Percentiles rank a stretch among this genome's conserved stretches.
Evolutionary conservation across 2,113 vertebrate species (phyloP).

Genomic region (Podarcis muralis): DNA sequence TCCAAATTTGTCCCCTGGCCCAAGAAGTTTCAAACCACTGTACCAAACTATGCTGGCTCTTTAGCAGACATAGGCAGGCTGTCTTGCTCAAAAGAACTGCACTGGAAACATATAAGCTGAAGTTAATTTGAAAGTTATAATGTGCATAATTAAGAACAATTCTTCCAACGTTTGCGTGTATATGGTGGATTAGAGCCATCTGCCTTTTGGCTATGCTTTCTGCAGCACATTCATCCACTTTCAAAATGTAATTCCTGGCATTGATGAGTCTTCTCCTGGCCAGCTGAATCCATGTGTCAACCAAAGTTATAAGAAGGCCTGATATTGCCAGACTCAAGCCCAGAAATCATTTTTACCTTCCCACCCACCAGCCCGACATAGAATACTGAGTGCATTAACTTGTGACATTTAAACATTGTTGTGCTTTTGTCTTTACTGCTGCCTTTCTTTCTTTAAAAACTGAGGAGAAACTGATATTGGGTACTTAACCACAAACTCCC

Average conservation of each 20-base stretch:
- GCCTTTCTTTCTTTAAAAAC: too few species aligned
- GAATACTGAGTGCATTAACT: too few species aligned
- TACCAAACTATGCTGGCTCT: not conserved
- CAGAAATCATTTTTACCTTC: not conserved
- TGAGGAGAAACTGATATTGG: too few species aligned
- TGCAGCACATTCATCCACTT: not conserved
- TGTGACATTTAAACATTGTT: too few species aligned
- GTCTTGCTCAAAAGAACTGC: not conserved
- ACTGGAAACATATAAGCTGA: not conserved
- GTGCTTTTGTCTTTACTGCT: too few species aligned
- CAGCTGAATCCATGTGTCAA: not conserved
- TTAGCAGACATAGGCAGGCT: not conserved
- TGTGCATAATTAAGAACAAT: not conserved
- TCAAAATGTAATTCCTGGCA: conserved; percentile 8
- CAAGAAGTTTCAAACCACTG: too few species aligned
- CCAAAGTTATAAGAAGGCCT: not conserved
- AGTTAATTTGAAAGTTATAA: not conserved
- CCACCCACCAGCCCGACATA: not conserved
- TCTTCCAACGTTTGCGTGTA: not conserved
- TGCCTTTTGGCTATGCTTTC: conserved; percentile 6
- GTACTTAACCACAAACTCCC: too few species aligned
- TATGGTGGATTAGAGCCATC: not conserved
- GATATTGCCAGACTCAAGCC: not conserved
- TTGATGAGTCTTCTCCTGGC: not conserved
- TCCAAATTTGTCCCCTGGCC: too few species aligned